Evolutionary conservation across 2,797 vertebrate genomes (phyloP).

Genomic region (Austrolebias charrua): DNA sequence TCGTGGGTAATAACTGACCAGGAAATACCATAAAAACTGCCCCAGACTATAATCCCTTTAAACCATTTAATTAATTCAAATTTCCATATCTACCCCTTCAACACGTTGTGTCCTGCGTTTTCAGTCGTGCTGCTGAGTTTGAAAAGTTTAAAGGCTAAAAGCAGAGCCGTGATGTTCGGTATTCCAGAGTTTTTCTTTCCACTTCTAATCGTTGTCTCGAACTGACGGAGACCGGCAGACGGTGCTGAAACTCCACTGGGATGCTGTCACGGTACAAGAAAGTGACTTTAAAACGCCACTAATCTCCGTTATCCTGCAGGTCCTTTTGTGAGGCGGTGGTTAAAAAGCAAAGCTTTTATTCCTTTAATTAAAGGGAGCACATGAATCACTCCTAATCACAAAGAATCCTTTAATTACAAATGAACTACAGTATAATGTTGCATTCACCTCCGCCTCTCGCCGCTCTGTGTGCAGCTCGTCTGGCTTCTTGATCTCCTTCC

Average conservation of each 20-base stretch:
- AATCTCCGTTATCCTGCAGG: slow-evolving; percentile 23
- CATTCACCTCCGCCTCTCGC: slow-evolving; percentile 12
- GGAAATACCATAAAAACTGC: no score
- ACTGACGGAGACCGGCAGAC: neutral
- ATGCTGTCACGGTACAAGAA: neutral
- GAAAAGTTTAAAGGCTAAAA: neutral
- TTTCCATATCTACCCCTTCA: neutral
- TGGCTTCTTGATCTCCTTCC: slow-evolving; percentile 33
- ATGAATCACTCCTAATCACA: slow-evolving; percentile 40
- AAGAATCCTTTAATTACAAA: slow-evolving; percentile 50
- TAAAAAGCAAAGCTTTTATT: slow-evolving; percentile 38
- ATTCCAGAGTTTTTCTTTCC: neutral
- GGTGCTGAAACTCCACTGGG: neutral
- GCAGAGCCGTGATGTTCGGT: no score
- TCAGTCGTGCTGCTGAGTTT: neutral
- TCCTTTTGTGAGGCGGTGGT: slow-evolving; percentile 17
- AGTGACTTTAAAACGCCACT: slow-evolving; percentile 34
- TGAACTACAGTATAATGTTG: slow-evolving; percentile 25
- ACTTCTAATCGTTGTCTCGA: slow-evolving; percentile 1
- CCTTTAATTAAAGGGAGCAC: slow-evolving; percentile 50
- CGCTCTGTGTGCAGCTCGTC: neutral
- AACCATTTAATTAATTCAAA: no score
- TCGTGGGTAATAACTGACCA: no score
- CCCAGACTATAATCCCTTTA: no score
- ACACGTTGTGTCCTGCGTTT: neutral